Evolutionary conservation across 2,113 vertebrate genomes (phyloP).

Genomic region (Urocitellus parryii): DNA sequence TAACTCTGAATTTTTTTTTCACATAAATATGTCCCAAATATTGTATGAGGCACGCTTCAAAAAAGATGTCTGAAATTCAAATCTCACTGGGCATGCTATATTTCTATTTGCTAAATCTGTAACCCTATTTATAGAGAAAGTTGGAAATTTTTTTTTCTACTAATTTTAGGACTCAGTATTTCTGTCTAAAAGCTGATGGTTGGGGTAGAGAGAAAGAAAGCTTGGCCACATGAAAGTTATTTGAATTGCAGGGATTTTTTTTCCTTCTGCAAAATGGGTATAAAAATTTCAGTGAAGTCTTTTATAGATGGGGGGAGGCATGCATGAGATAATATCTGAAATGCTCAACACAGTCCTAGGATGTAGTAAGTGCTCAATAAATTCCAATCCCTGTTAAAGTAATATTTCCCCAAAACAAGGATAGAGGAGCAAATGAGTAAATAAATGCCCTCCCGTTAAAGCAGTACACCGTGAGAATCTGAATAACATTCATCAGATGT

Average conservation of each 20-base stretch:
- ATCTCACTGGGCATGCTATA: background rate
- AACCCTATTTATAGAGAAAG: background rate
- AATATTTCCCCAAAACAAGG: background rate
- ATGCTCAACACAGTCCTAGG: background rate
- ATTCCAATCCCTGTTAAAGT: background rate
- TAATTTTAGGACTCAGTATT: background rate
- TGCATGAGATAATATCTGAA: background rate
- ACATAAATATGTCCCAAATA: background rate
- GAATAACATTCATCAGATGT: background rate
- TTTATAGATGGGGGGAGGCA: accelerated
- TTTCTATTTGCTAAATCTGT: slow-evolving; percentile 44
- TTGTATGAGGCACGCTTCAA: background rate
- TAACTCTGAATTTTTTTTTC: background rate
- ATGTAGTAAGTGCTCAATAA: background rate
- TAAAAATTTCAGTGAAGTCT: background rate
- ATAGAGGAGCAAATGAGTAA: background rate
- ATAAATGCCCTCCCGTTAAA: background rate
- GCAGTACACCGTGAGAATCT: background rate
- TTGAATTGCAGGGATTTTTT: background rate
- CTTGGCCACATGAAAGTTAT: background rate
- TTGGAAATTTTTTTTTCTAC: background rate
- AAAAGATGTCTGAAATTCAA: slow-evolving; percentile 48
- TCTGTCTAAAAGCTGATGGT: background rate
- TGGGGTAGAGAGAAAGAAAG: background rate
- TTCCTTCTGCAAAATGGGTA: background rate